A percentile compares a stretch with the other conserved stretches of the same genome.
Conservation (phyloP, 1,140 invertebrate species). For the Polypedilum pembai region DNA sequence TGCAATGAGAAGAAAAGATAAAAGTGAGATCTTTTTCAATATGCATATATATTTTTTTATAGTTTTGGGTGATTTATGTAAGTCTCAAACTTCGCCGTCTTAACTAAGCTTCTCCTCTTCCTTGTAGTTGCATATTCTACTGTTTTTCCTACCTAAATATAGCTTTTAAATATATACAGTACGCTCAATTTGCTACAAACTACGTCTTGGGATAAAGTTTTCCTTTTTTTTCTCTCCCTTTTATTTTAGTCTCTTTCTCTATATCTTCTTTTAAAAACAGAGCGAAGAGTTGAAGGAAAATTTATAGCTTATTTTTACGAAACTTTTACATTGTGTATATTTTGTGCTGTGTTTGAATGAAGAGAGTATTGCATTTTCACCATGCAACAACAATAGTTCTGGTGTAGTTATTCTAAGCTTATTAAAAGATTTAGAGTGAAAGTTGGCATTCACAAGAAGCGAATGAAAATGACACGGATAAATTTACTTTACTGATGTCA, state of each 20-base stretch:
- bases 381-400: background rate
- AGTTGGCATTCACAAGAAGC: too few species aligned
- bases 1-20: background rate
- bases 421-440: background rate
- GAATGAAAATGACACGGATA: too few species aligned
- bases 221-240: background rate
- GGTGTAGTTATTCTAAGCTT: background rate
- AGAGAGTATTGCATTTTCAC: background rate
- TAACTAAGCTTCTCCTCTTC: too few species aligned
- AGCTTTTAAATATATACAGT: background rate
- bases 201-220: background rate
- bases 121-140: background rate
- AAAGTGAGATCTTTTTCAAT: background rate
- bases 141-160: slow-evolving; percentile 2
- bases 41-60: background rate
- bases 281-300: background rate
- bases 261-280: background rate
- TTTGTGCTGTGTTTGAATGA: background rate
- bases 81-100: background rate
- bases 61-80: slow-evolving; percentile 5
- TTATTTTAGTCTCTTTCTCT: background rate
- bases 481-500: too few species aligned
- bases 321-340: background rate
- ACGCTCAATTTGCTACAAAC: slow-evolving; percentile 16
- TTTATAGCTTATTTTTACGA: background rate